A percentile compares a stretch with the other conserved stretches of the same genome.
Conservation (phyloP, 64 coral and sea anemone species). For the Platygyra sinensis region DNA sequence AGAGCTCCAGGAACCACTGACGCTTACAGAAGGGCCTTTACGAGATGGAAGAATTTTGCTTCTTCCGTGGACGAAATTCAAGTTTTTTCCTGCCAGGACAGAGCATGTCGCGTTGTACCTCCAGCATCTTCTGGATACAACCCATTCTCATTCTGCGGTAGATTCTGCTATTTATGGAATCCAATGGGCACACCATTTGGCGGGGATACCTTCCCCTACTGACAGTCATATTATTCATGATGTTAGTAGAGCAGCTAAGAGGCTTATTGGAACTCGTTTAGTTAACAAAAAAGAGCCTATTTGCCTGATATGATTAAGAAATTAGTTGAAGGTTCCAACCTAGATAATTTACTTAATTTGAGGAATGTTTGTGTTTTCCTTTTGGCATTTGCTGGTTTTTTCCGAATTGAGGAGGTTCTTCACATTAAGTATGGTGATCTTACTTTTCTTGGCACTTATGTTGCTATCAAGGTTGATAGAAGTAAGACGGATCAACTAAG, state of each 20-base stretch:
- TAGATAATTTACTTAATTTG: conserved; percentile 14
- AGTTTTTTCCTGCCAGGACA: no score
- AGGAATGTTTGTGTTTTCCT: conserved; percentile 56
- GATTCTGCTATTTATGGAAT: no score
- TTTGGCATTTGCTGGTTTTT: conserved; percentile 4
- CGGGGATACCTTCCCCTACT: conserved; percentile 16
- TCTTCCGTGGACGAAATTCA: no score
- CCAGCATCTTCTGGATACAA: no score
- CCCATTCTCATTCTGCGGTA: no score
- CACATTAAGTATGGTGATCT: no score
- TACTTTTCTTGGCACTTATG: not conserved
- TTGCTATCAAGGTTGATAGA: not conserved
- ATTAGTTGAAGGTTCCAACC: not conserved
- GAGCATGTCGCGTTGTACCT: no score
- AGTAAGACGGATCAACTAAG: conserved; percentile 11
- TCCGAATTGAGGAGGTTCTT: not conserved
- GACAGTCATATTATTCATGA: not conserved
- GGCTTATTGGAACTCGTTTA: not conserved
- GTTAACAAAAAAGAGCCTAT: conserved; percentile 30
- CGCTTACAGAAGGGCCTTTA: no score
- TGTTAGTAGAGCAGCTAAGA: conserved; percentile 29
- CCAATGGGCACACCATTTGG: not conserved
- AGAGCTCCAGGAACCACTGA: no score
- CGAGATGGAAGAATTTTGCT: no score
- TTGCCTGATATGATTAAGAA: conserved; percentile 2